phyloP scores from a whole-genome alignment of 92 coral and sea anemone genomes.

The Palythoa caribaeorum region DNA sequence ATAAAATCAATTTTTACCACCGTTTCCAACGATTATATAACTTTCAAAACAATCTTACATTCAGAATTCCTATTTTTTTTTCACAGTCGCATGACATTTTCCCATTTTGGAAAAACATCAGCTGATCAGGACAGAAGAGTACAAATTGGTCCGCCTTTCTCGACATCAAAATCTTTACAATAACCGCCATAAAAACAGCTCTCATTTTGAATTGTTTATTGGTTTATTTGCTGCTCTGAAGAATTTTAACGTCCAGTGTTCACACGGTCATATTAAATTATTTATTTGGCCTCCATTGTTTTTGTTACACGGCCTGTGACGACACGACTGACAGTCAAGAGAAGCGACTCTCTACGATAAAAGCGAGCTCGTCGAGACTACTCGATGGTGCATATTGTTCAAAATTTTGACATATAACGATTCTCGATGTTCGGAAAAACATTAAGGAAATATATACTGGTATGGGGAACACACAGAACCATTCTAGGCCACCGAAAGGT shows the following conservation, averaged over 20 bases:
- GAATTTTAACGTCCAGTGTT: not conserved
- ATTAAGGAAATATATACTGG: not conserved
- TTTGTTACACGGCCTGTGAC: constrained; percentile 25
- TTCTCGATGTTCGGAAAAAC: constrained; percentile 45
- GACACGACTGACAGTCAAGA: constrained; percentile 10
- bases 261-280: constrained; percentile 19
- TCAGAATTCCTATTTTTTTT: too few relatives aligned
- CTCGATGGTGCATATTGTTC: constrained; percentile 19
- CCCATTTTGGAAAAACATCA: too few relatives aligned
- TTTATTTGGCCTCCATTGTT: constrained; percentile 35
- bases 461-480: constrained; percentile 45
- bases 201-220: not conserved
- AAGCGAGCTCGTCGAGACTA: constrained; percentile 14
- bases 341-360: constrained; percentile 38
- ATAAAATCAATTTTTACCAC: too few relatives aligned
- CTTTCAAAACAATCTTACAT: too few relatives aligned
- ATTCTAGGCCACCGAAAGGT: constrained; percentile 35
- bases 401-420: constrained; percentile 17
- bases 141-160: too few relatives aligned
- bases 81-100: too few relatives aligned
- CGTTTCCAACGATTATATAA: too few relatives aligned
- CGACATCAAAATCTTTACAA: not conserved
- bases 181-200: not conserved
- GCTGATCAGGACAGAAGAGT: too few relatives aligned
- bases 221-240: not conserved